Evolutionary conservation across 2,113 vertebrate genomes (phyloP), one percentile per base, ranked within the genome.

Genomic region (Cinclus mexicanus): DNA sequence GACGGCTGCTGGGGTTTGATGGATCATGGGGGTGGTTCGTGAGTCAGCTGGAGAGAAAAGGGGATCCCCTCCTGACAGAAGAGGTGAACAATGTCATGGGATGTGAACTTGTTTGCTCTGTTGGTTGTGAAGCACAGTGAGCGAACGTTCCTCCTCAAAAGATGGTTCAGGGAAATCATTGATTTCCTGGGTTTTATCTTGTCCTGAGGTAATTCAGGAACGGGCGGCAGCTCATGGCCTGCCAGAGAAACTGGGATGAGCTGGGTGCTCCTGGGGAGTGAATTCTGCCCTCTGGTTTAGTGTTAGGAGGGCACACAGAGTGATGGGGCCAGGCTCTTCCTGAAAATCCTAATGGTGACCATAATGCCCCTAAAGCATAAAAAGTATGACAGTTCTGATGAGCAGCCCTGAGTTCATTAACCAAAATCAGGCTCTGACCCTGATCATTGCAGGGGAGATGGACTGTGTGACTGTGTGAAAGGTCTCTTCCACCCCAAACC

Each of bases 41-140:
- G 72, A 63, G 28, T 11, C 67, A 46, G 2, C 25, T 61, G 68
- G 60, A 35, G 47, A 14, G 50, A 26, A 13, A 6, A 8, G 28
- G 10, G 15, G 5, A 15, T 22, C 5, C 11, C 9, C 23, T 70
- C 11, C 15, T 33, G 52, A 3, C 31, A 49, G 39, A 42, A 59
- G 26, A 52, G 26, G 26, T n/a, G 76, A 17, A 9, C 7, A 11
- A 1, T 21, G 44, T 14, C 31, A 6, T 7, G 24, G 39, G 21
- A 20, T 11, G 28, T 33, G 37, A 84, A 22, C 16, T n/a, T 60
- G 1, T 13, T 4, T 11, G 9, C 37, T 69, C 4, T 12, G 11
- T 6, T 31, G 14, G 20, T 28, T 5, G 10, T 18, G 74, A 65
- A 60, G 33, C 61, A 20, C 0, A 2, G 12, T 0, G 0, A 77